Conservation (phyloP, 2,888 invertebrate species). For the Gandaritis pyraliata region DNA sequence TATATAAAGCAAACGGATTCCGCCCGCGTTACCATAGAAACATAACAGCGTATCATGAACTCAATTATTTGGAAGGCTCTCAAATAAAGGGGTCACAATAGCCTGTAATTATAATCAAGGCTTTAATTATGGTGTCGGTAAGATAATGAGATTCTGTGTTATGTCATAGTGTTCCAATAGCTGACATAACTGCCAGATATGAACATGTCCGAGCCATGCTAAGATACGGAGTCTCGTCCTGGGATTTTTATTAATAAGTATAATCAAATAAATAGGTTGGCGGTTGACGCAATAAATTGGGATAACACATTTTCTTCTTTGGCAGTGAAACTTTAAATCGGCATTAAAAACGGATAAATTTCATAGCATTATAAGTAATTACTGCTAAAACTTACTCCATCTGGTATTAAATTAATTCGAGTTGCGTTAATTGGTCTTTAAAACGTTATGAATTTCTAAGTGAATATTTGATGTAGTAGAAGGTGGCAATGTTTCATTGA, state of each 20-base stretch:
- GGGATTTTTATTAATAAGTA: background rate
- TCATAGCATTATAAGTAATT: constrained; percentile 10
- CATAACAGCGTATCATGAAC: background rate
- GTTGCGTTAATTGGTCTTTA: constrained; percentile 13
- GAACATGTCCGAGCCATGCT: background rate
- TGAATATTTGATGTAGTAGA: background rate
- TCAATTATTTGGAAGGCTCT: constrained; percentile 10
- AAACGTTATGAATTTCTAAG: constrained; percentile 6
- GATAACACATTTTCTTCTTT: background rate
- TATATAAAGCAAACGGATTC: too few relatives aligned
- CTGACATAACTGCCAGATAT: background rate
- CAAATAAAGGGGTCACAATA: background rate
- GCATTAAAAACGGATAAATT: constrained; percentile 3
- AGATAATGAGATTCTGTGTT: constrained; percentile 5
- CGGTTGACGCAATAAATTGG: background rate
- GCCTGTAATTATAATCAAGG: constrained; percentile 19
- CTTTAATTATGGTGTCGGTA: constrained; percentile 5
- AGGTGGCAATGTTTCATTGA: too few relatives aligned
- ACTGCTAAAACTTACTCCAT: constrained; percentile 8
- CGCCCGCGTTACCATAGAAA: background rate
- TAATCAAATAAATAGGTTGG: too few relatives aligned
- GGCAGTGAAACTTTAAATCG: constrained; percentile 5
- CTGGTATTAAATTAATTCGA: constrained; percentile 8
- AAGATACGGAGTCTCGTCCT: background rate
- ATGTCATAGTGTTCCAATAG: background rate